Percentiles rank a stretch among this genome's conserved stretches.
Conservation (phyloP, 37 sponge, comb jelly and placozoan genomes). For the Eunapius fragilis region DNA sequence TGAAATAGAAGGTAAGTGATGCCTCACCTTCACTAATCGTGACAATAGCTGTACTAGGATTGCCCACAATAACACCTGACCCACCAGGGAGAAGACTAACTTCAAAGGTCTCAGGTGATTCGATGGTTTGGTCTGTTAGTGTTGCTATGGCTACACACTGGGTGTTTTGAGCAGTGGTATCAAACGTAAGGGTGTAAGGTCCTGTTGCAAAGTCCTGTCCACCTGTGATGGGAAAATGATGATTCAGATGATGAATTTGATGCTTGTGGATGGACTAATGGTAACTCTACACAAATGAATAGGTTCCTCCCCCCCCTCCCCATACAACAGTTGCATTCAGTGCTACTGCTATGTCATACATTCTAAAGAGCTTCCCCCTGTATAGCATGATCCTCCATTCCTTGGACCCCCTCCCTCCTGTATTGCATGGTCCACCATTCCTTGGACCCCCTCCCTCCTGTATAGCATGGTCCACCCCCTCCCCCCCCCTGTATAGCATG, state of each 20-base stretch:
- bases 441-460: too few relatives aligned
- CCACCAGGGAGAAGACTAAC: background rate
- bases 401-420: too few relatives aligned
- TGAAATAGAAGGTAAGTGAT: background rate
- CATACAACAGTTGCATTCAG: too few relatives aligned
- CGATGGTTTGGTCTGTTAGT: background rate
- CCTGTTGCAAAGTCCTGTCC: background rate
- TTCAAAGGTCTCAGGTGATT: background rate
- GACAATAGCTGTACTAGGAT: background rate
- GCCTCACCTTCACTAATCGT: background rate
- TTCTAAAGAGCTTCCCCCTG: too few relatives aligned
- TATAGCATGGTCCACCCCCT: too few relatives aligned
- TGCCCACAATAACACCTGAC: background rate
- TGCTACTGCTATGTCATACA: too few relatives aligned
- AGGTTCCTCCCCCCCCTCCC: too few relatives aligned
- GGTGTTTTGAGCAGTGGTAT: background rate
- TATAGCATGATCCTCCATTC: too few relatives aligned
- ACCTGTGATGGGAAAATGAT: background rate
- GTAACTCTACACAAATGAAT: too few relatives aligned
- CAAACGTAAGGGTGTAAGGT: background rate
- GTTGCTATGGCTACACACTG: background rate
- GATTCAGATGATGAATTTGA: background rate
- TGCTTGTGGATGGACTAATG: background rate
- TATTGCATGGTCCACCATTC: too few relatives aligned
- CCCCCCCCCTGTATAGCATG: too few relatives aligned